Evolutionary conservation across 2,113 vertebrate species (phyloP).

Genomic region (Chionomys nivalis): DNA sequence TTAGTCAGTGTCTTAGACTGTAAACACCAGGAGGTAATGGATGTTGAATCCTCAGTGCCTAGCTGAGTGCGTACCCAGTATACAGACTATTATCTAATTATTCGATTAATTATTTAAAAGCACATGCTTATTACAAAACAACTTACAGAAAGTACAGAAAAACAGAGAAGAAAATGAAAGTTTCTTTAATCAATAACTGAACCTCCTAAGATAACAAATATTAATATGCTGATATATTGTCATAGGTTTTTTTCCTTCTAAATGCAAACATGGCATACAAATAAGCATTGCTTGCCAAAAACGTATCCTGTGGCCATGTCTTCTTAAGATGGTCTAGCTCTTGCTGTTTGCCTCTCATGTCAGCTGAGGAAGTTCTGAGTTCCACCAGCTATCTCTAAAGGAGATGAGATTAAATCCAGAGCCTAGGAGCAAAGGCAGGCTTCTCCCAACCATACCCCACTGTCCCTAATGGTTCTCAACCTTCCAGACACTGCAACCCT

Average conservation of each 20-base stretch:
- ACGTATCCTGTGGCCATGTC: neutral
- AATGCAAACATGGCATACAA: neutral
- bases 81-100: slow-evolving; percentile 47
- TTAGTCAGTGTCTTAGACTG: slow-evolving; percentile 25
- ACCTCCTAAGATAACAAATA: neutral
- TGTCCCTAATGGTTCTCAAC: neutral
- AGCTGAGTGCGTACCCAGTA: neutral
- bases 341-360: neutral
- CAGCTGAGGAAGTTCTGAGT: neutral
- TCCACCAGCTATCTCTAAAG: neutral
- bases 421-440: neutral
- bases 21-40: slow-evolving; percentile 34
- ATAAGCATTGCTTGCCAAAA: neutral
- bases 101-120: slow-evolving; percentile 63
- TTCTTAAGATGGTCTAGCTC: neutral
- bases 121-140: slow-evolving; percentile 16
- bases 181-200: neutral
- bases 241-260: neutral
- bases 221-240: slow-evolving; percentile 18
- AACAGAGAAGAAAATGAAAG: slow-evolving; percentile 29
- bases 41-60: neutral
- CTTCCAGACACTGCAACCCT: neutral
- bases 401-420: neutral
- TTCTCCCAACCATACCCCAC: neutral
- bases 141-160: slow-evolving; percentile 35